These are phyloP conservation scores for Pollicipes pollicipes DNA, from an alignment of 1,140 invertebrate genomes.

Conservation along the genomic window DNA sequence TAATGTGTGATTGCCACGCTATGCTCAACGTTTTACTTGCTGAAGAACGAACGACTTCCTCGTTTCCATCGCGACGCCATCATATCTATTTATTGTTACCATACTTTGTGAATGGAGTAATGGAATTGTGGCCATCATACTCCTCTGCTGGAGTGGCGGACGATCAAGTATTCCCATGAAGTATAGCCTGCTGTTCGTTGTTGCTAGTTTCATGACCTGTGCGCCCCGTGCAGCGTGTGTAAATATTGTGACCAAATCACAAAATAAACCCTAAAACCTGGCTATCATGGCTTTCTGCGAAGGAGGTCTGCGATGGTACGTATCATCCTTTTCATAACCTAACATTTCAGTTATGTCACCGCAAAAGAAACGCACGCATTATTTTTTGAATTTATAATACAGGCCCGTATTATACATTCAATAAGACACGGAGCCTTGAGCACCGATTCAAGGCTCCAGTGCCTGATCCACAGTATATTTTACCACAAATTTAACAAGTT, in stretches of 20 bases:
- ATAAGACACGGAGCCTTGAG: not conserved
- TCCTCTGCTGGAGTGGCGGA: not conserved
- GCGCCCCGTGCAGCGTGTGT: not conserved
- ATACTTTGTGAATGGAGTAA: not conserved
- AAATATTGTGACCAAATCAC: not conserved
- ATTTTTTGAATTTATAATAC: not conserved
- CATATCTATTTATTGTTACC: constrained; percentile 2
- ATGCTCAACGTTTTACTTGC: not conserved
- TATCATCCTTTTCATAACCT: no score
- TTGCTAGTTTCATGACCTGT: not conserved
- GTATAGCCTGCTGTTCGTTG: not conserved
- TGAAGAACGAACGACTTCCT: not conserved
- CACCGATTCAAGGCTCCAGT: not conserved
- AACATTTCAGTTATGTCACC: no score
- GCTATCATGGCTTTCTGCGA: no score
- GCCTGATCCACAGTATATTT: not conserved
- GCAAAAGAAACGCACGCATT: no score
- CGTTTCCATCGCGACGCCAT: not conserved
- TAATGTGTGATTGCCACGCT: not conserved
- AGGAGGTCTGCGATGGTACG: no score
- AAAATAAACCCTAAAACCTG: not conserved
- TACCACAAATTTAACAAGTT: not conserved
- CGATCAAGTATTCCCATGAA: not conserved
- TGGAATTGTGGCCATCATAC: not conserved
- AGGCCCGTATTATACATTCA: not conserved